Base-by-base conservation (phyloP, 2,888 invertebrate genomes). In the Eulithis testata region DNA sequence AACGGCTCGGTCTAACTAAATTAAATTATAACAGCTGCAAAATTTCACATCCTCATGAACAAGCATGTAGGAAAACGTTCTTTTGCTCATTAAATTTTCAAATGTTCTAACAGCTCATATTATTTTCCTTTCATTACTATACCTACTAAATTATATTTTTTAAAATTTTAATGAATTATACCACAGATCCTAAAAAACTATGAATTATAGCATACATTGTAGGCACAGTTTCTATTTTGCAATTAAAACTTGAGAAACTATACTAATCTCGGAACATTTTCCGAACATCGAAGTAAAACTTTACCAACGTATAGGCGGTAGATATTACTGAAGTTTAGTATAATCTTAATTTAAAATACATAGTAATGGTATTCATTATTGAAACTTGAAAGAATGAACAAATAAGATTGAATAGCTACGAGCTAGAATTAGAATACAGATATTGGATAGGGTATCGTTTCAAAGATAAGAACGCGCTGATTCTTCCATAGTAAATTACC, bases 1-100 rank as follows among this genome's bases (percentile, higher is more conserved):
- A 66, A 66, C 60, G 21, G 51, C 47, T 36, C 21, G 12, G 36
- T 27, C 40, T 36, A 51, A 58, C 61, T 61, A n/a, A n/a, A 57
- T 64, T 54, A 44, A 50, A 65, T 49, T 21, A 43, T 47, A 66
- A 69, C 77, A 73, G 79, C 72, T 77, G 80, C 58, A 60, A 64
- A 65, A 58, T 68, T 65, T 79, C 78, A 74, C 70, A 66, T 62
- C 62, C 60, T 70, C 65, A 70, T 73, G 75, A 74, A 76, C 68
- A 51, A 53, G 52, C 53, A 52, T 63, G 59, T 54, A 60, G 52
- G 66, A 31, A 67, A n/a, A n/a, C n/a, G 44, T n/a, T 72, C 70
- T 69, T 69, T 50, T 68, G 67, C 73, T 79, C 78, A 76, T 81
- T 78, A 77, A 76, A 74, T 50, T 66, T 66, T 66, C 62, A 71